phyloP scores from a whole-genome alignment of 2,888 invertebrate species.

The Acanthosepion lycidas region DNA sequence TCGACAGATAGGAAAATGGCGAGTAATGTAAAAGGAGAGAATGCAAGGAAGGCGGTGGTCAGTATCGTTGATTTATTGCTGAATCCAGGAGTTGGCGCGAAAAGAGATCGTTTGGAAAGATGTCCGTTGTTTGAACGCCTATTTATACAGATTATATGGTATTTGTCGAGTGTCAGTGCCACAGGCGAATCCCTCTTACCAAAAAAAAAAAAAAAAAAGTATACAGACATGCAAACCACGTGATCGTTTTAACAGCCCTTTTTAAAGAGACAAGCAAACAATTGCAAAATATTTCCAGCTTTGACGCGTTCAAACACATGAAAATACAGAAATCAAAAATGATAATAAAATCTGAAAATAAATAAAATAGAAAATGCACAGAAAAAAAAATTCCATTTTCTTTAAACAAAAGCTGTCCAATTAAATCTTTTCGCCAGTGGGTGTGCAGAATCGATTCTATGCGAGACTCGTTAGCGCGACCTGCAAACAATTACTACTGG shows the following conservation, averaged over 20 bases:
- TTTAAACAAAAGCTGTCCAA: slow-evolving; percentile 4
- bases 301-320: neutral
- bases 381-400: neutral
- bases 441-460: neutral
- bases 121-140: neutral
- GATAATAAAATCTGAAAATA: too few relatives aligned
- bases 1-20: neutral
- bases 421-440: neutral
- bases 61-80: neutral
- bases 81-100: neutral
- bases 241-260: neutral
- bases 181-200: neutral
- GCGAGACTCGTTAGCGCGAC: neutral
- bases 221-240: neutral
- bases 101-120: neutral
- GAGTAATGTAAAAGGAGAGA: neutral
- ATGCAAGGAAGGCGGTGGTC: neutral
- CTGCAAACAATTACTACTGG: too few relatives aligned
- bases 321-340: too few relatives aligned
- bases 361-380: too few relatives aligned
- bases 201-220: neutral
- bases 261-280: neutral
- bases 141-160: neutral
- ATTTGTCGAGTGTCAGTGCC: neutral
- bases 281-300: neutral